Conservation (phyloP, 1,140 invertebrate genomes). For the Hestina assimilis region DNA sequence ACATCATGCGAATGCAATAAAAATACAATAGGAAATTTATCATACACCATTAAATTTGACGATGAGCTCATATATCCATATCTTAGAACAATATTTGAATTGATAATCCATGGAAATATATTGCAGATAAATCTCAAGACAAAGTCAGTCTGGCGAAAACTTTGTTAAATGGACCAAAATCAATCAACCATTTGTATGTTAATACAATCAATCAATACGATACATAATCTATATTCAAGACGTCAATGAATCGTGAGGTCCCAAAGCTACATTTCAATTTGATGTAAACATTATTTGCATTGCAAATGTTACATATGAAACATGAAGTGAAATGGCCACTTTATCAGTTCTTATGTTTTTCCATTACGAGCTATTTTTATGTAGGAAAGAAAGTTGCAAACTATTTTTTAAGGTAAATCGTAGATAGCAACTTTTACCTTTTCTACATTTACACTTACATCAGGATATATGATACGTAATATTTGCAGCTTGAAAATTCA, state of each 20-base stretch:
- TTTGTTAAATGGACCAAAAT: slow-evolving; percentile 27
- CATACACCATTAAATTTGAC: slow-evolving; percentile 43
- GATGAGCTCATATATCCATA: slow-evolving; percentile 1
- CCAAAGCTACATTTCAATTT: slow-evolving; percentile 17
- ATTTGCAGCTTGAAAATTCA: not conserved
- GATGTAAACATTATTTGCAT: slow-evolving; percentile 15
- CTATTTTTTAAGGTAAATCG: slow-evolving; percentile 7
- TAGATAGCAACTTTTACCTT: not conserved
- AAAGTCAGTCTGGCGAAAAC: slow-evolving; percentile 24
- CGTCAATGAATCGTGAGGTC: too few species aligned
- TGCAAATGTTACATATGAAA: slow-evolving; percentile 8
- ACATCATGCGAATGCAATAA: not conserved
- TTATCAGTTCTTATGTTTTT: slow-evolving; percentile 17
- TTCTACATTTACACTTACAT: not conserved
- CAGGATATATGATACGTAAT: not conserved
- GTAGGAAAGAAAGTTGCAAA: slow-evolving; percentile 31
- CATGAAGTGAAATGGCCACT: slow-evolving; percentile 17
- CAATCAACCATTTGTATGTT: slow-evolving; percentile 14
- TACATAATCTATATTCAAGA: not conserved
- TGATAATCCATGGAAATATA: slow-evolving; percentile 17
- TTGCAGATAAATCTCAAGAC: slow-evolving; percentile 4
- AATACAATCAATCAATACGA: not conserved
- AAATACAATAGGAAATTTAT: slow-evolving; percentile 11
- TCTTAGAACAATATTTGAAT: slow-evolving; percentile 12
- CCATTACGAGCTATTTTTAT: slow-evolving; percentile 32